Base-by-base conservation (phyloP, 2,888 invertebrate genomes). In the Caenorhabditis japonica region DNA sequence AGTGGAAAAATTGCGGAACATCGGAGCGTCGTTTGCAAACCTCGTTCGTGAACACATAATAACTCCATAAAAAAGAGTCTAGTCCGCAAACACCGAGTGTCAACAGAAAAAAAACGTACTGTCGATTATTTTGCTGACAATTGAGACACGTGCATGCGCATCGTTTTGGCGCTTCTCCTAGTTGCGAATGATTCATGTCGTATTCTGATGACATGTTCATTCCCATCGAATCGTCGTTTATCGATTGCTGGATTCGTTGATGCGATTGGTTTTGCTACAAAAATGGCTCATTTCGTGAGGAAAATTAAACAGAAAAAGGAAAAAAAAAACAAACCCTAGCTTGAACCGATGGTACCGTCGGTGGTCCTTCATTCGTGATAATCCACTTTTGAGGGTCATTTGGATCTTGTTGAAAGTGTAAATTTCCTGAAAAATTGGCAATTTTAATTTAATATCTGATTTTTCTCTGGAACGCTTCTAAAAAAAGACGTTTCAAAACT, bases 91-190 rank as follows among this genome's bases (percentile, higher is more conserved):
- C n/a, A n/a, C n/a, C n/a, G n/a, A n/a, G n/a, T n/a, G n/a, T n/a
- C n/a, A n/a, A n/a, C n/a, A n/a, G n/a, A n/a, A n/a, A n/a, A 19
- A n/a, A 39, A 8, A 75, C 78, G 68, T 39, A 79, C 79, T 72
- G 69, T 34, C 79, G 62, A 13, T 64, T 79, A 47, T 80, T 79
- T 60, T 55, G 76, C 44, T 77, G 74, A 88, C 97, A 97, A 89
- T 97, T 97, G 0, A 97, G 97, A 88, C 97, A 97, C 0, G 95
- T 95, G 89, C 97, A 97, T 0, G 97, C 97, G 8, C 97, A 94
- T 41, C 97, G 90, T 83, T 86, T 86, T 33, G 84, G 81, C n/a
- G 71, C 64, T 59, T 81, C 70, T n/a, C 55, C 61, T 7, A 49
- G 34, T 33, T 23, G 21, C 21, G 52, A 34, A 33, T 33, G 15